These are phyloP conservation scores for Tringa solitaria DNA, from an alignment of 2,113 vertebrate genomes.

Conservation along the genomic window DNA sequence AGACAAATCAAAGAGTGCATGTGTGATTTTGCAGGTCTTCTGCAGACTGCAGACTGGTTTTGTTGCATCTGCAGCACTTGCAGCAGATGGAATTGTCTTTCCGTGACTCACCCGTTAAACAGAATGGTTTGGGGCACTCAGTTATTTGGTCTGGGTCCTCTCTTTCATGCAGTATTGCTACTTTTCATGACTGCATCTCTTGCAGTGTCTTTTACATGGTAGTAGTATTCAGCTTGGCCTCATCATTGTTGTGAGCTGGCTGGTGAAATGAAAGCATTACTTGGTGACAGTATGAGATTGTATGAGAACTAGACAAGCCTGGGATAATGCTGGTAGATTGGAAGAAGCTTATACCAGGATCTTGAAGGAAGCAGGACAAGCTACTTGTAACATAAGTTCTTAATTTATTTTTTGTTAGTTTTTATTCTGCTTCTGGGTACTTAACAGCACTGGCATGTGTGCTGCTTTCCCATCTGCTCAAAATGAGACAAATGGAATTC, in stretches of 20 bases:
- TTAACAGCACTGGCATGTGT: not conserved
- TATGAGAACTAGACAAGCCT: not conserved
- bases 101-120: not conserved
- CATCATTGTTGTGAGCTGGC: not conserved
- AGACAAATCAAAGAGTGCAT: not conserved
- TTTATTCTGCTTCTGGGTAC: conserved; percentile 14
- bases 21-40: not conserved
- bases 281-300: not conserved
- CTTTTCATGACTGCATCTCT: not conserved
- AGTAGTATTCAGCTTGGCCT: not conserved
- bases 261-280: not conserved
- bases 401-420: conserved; percentile 1
- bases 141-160: not conserved
- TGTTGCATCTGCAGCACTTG: not conserved
- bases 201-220: not conserved
- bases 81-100: not conserved
- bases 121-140: not conserved
- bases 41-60: not conserved
- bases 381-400: not conserved
- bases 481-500: not conserved
- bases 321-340: not conserved
- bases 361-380: not conserved
- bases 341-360: not conserved
- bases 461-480: not conserved
- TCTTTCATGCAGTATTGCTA: not conserved